phyloP scores from a whole-genome alignment of 2,113 vertebrate genomes.

The Ceuthmochares aereus region DNA sequence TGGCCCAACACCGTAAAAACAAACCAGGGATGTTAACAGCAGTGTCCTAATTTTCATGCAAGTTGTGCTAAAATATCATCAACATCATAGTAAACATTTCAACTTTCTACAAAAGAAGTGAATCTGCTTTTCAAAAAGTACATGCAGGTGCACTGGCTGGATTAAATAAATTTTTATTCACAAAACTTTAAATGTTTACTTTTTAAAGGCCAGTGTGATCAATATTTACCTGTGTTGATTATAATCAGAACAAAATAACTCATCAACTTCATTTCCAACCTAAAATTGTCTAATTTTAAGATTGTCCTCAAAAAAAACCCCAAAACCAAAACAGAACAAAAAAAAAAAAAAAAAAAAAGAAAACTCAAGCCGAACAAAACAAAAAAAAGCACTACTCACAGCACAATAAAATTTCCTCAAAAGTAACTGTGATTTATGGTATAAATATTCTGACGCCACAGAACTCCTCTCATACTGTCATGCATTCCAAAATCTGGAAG shows the following conservation, averaged over 20 bases:
- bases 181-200: slow-evolving; percentile 11
- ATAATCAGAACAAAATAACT: slow-evolving; percentile 11
- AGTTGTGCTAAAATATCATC: background rate
- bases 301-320: background rate
- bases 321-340: background rate
- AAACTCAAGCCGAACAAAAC: background rate
- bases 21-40: background rate
- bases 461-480: background rate
- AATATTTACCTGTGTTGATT: background rate
- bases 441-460: slow-evolving; percentile 13
- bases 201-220: slow-evolving; percentile 16
- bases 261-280: background rate
- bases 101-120: slow-evolving; percentile 31
- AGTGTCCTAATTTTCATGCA: slow-evolving; percentile 13
- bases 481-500: background rate
- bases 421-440: slow-evolving; percentile 17
- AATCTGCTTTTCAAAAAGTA: slow-evolving; percentile 32
- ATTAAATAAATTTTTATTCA: slow-evolving; percentile 19
- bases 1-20: background rate
- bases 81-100: slow-evolving; percentile 15
- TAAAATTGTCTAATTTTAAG: background rate
- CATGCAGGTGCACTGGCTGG: slow-evolving; percentile 19
- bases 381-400: slow-evolving; percentile 7
- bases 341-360: background rate
- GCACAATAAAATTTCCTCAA: background rate